Evolutionary conservation across 2,113 vertebrate genomes (phyloP).

Genomic region (Osmerus mordax): DNA sequence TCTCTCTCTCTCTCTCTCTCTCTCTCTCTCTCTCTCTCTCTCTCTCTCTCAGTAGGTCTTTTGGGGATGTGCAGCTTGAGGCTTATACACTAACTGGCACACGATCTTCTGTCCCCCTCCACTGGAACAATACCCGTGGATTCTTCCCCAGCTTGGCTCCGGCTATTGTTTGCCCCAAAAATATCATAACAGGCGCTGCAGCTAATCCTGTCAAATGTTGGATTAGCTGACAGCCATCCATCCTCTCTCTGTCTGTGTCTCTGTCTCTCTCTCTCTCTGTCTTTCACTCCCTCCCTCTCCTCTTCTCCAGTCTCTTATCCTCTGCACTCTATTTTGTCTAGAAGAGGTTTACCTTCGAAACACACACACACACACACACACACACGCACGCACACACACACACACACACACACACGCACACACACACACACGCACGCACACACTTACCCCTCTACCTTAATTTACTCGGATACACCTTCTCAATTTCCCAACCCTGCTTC

Average conservation of each 20-base stretch:
- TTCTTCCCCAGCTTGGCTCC: slow-evolving; percentile 11
- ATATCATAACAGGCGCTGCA: slow-evolving; percentile 25
- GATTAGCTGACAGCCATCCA: slow-evolving; percentile 42
- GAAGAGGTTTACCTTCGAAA: too few relatives aligned
- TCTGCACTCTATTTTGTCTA: neutral
- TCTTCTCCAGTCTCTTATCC: neutral
- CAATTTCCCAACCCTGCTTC: too few relatives aligned
- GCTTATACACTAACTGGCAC: neutral
- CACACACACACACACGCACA: too few relatives aligned
- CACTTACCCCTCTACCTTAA: too few relatives aligned
- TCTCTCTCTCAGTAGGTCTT: neutral
- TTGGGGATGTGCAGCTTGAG: neutral
- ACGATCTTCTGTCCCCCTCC: slow-evolving; percentile 9
- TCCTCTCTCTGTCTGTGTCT: too few relatives aligned
- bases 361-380: too few relatives aligned
- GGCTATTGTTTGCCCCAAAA: slow-evolving; percentile 32
- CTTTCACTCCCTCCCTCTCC: neutral
- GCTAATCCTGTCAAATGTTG: slow-evolving; percentile 44
- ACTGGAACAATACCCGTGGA: slow-evolving; percentile 15
- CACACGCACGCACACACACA: too few relatives aligned
- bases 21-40: neutral
- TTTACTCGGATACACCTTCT: too few relatives aligned
- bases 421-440: too few relatives aligned
- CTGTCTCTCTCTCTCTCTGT: neutral
- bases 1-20: neutral